phyloP scores from a whole-genome alignment of 2,113 vertebrate species.

The Phocoena sinus region DNA sequence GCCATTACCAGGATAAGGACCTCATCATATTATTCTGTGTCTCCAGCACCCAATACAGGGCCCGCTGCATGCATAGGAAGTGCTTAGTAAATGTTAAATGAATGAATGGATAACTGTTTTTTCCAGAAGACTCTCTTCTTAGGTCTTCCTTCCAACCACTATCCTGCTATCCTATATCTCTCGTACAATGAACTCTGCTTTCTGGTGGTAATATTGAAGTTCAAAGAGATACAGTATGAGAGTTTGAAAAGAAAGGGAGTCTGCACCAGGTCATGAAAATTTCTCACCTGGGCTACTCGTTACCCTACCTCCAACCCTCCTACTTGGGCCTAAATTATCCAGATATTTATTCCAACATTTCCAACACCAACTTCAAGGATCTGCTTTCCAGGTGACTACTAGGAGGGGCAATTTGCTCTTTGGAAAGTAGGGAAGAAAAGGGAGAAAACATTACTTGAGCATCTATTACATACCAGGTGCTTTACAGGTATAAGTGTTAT shows the following conservation, averaged over 20 bases:
- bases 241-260: neutral
- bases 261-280: neutral
- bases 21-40: neutral
- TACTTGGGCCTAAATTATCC: neutral
- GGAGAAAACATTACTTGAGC: neutral
- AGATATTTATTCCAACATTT: neutral
- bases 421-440: neutral
- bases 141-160: neutral
- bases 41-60: neutral
- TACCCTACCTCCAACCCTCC: no score
- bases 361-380: neutral
- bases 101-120: neutral
- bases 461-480: neutral
- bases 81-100: neutral
- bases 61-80: neutral
- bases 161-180: neutral
- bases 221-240: neutral
- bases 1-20: no score
- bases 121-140: neutral
- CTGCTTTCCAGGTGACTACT: neutral
- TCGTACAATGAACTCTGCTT: neutral
- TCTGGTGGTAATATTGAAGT: neutral
- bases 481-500: accelerated
- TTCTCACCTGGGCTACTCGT: neutral
- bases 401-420: neutral